phyloP scores from a whole-genome alignment of 2,113 vertebrate genomes.

The Leucosticte australis region DNA sequence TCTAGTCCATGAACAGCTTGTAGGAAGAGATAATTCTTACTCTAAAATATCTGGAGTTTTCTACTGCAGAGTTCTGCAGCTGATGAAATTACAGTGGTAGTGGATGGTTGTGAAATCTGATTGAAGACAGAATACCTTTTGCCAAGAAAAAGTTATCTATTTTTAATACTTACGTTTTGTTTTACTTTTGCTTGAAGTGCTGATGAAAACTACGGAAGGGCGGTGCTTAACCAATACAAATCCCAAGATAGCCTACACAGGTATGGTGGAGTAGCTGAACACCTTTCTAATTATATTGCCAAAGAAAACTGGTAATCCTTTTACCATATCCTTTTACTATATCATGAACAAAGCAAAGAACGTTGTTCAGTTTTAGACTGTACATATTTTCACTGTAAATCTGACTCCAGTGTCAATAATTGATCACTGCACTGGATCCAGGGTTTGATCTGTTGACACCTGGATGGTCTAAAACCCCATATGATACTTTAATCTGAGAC shows the following conservation, averaged over 20 bases:
- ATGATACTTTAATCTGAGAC: neutral
- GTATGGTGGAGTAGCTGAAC: constrained; percentile 33
- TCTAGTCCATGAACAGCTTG: neutral
- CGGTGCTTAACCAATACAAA: constrained; percentile 72
- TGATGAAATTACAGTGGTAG: neutral
- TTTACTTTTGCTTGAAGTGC: constrained; percentile 70
- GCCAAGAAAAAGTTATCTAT: neutral
- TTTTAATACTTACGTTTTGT: neutral
- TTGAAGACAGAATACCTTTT: neutral
- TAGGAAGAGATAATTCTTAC: neutral
- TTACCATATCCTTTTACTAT: neutral
- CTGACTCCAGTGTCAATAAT: neutral
- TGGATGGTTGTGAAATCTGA: neutral
- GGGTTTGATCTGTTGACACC: neutral
- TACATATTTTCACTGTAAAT: neutral
- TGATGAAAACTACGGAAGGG: constrained; percentile 86
- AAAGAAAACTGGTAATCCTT: neutral
- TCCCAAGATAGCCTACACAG: constrained; percentile 78
- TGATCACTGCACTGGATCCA: neutral
- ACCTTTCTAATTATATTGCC: neutral
- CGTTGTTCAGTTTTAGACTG: neutral
- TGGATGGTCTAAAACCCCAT: neutral
- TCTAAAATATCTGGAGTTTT: neutral
- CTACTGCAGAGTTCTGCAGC: neutral
- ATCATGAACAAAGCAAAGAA: neutral